These are phyloP conservation scores for Hippolais icterina DNA, from an alignment of 2,113 vertebrate genomes.

Conservation along the genomic window DNA sequence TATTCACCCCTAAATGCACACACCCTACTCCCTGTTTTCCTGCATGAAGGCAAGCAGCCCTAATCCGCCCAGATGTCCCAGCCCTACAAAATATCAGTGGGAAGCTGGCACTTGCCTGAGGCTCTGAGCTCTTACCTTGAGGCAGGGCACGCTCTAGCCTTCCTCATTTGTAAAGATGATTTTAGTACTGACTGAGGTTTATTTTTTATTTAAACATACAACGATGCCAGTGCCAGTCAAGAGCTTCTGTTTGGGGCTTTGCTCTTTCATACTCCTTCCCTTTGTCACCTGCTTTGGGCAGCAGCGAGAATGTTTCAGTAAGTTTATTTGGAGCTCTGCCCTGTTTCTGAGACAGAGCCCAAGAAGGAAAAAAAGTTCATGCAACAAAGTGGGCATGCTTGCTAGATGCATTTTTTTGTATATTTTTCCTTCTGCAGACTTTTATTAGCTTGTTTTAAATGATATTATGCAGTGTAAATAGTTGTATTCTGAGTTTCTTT, in stretches of 20 bases:
- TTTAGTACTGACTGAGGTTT: background rate
- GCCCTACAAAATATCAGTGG: background rate
- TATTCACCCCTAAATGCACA: background rate
- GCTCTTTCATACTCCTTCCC: background rate
- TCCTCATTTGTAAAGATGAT: background rate
- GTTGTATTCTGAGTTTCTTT: accelerated
- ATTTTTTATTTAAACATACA: background rate
- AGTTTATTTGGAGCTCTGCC: background rate
- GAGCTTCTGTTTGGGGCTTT: background rate
- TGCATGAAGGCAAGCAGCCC: background rate
- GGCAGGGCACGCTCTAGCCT: background rate
- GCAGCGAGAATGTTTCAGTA: accelerated
- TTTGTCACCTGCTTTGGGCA: background rate
- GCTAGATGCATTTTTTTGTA: accelerated
- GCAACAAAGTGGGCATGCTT: background rate
- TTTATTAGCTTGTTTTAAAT: background rate
- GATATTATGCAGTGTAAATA: background rate
- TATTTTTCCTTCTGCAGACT: background rate
- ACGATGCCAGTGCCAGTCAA: background rate
- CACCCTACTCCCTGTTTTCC: background rate
- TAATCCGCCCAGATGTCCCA: background rate
- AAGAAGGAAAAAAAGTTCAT: background rate
- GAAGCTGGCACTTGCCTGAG: background rate
- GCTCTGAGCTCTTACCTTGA: background rate
- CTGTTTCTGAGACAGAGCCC: background rate